Evolutionary conservation across 2,797 vertebrate genomes (phyloP), one percentile per base, ranked within the genome.

Genomic region (Anableps anableps): DNA sequence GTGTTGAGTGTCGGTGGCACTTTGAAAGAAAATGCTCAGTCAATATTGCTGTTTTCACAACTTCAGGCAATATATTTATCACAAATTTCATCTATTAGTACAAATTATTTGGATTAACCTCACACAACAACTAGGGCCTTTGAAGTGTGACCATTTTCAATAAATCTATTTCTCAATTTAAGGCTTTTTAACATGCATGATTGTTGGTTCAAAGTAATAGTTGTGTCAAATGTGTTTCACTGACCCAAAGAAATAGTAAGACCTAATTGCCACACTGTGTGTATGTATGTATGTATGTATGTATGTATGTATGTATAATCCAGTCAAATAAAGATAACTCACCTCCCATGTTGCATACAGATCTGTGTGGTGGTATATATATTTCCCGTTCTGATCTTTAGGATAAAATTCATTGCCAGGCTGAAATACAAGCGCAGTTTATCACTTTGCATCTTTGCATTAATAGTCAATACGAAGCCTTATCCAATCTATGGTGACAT

Each of bases 281-380:
- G n/a, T n/a, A n/a, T n/a, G n/a, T n/a, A n/a, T n/a, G n/a, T n/a
- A n/a, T n/a, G n/a, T n/a, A n/a, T n/a, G n/a, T n/a, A n/a, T n/a
- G n/a, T n/a, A n/a, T n/a, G n/a, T n/a, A n/a, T n/a, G n/a, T n/a
- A n/a, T n/a, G n/a, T n/a, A 53, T 26, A 53, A 53, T 8, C 8
- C 9, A n/a, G 51, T 55, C 9, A 26, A 55, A n/a, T 26, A 6
- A 72, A 26, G 1, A 53, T 8, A 68, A 83, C 97, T 96, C 92
- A 98, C 98, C 96, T 99, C 98, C 98, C 98, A 99, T 38, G 97
- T 99, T 74, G 97, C 96, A 88, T 97, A 97, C 55, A 99, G 93
- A 85, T 99, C 94, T 83, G 96, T 96, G 72, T 96, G 88, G 80
- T 97, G 95, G 88, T 97, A 99, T 82, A 98, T 86, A 85, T 94